A percentile compares a stretch with the other conserved stretches of the same genome.
Evolutionary conservation across 2,888 invertebrate species (phyloP).

Genomic region (Tanypteryx hageni): DNA sequence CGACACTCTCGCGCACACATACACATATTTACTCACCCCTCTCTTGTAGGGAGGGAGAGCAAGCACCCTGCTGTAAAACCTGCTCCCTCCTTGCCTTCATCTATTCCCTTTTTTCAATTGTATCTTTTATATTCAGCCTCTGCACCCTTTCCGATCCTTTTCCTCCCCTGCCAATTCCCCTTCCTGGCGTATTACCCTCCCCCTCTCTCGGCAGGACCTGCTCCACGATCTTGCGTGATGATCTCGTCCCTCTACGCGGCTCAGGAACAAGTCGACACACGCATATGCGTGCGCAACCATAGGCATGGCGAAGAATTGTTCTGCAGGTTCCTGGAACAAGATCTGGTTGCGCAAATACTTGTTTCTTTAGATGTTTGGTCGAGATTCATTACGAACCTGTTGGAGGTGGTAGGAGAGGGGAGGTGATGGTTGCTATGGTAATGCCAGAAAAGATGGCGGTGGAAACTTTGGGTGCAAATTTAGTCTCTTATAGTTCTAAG

Average conservation of each 20-base stretch:
- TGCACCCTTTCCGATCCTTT: background rate
- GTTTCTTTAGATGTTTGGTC: background rate
- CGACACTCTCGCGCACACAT: slow-evolving; percentile 28
- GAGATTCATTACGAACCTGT: background rate
- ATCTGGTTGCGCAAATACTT: slow-evolving; percentile 19
- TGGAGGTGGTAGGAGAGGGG: no score
- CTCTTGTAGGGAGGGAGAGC: background rate
- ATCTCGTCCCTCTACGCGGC: background rate
- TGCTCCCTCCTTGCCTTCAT: background rate
- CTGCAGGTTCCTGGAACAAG: background rate
- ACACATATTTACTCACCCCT: background rate
- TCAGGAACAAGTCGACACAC: background rate
- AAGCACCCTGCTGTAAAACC: slow-evolving; percentile 5
- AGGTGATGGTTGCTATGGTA: background rate
- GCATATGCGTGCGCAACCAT: background rate
- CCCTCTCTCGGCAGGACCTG: background rate
- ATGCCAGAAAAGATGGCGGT: background rate
- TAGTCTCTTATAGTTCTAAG: no score
- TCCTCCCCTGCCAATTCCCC: background rate
- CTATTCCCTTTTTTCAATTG: slow-evolving; percentile 11
- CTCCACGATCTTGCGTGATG: slow-evolving; percentile 32
- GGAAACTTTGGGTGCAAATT: no score
- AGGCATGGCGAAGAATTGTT: background rate
- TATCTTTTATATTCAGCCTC: background rate
- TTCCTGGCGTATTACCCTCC: background rate